Evolutionary conservation across 2,888 invertebrate genomes (phyloP), one percentile per base, ranked within the genome.

Genomic region (Xestia sexstrigata): DNA sequence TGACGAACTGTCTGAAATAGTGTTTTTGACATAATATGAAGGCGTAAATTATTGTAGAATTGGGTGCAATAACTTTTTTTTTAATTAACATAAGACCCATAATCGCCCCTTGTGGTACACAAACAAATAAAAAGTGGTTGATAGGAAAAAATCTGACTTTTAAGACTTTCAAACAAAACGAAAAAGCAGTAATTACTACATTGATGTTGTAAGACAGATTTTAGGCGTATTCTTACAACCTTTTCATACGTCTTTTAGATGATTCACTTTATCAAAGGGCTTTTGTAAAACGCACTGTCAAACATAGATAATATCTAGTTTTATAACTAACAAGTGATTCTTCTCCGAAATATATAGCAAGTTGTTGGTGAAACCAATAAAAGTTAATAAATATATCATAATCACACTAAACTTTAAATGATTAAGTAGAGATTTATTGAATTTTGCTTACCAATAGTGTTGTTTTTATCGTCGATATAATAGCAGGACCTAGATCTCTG

Each of bases 401-500:
- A 23, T 63, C 23, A 23, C 9, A 62, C 20, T 30, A 5, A 58
- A 26, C 6, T 60, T 9, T 9, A 30, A 30, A 30, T 30, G 8
- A 60, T 17, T 30, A 0, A 60, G 26, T 8, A 63, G 23, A n/a
- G 13, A n/a, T 42, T 42, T 15, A n/a, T 0, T 8, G n/a, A 52
- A 0, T n/a, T 71, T 55, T 49, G 7, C 71, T 89, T 70, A 95
- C 95, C 94, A 49, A 94, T 90, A 60, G 92, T 89, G 58, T 88
- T 88, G 60, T 93, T 91, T 15, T 91, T 79, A n/a, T 95, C 94
- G 63, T 94, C 95, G 2, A 93, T 89, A 78, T 94, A 96, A 35
- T 91, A 93, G 78, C 97, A 97, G 23, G 87, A 70, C 20, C 97
- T 89, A 2, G 90, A 69, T 7, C 97, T 89, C 2, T 80, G 83